Evolutionary conservation across 2,797 vertebrate species (phyloP).

Genomic region (Falco concolor): DNA sequence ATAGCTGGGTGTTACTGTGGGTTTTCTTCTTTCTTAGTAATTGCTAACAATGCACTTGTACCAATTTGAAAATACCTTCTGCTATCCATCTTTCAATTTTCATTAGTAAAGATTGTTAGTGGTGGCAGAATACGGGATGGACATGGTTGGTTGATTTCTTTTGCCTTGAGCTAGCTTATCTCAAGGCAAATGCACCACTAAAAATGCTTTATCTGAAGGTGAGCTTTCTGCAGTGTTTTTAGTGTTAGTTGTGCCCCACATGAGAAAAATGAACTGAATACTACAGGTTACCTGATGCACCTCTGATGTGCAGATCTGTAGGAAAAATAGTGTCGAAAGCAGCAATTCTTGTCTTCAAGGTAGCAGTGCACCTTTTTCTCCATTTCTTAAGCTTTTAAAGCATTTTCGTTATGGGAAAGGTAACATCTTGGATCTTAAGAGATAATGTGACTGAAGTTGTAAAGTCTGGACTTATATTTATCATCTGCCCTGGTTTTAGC

Average conservation of each 20-base stretch:
- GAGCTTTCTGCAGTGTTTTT: not conserved
- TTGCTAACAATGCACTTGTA: not conserved
- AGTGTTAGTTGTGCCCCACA: not conserved
- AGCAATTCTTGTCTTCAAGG: not conserved
- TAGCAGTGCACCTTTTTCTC: not conserved
- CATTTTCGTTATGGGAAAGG: not conserved
- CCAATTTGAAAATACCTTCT: not conserved
- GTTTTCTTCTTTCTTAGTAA: not conserved
- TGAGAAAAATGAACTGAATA: not conserved
- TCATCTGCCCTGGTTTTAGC: not conserved
- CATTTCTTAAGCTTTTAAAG: not conserved
- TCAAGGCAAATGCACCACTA: not conserved
- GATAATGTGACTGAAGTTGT: not conserved
- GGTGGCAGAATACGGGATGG: not conserved
- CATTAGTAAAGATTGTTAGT: not conserved
- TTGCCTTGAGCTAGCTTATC: not conserved
- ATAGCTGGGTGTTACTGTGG: not conserved
- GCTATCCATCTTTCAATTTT: not conserved
- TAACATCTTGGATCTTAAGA: not conserved
- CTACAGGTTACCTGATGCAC: not conserved
- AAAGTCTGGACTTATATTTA: not conserved
- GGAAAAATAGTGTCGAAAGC: not conserved
- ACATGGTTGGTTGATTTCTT: not conserved
- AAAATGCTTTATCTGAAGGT: not conserved
- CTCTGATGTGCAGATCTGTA: not conserved